These are phyloP conservation scores for Eulimnadia texana DNA, from an alignment of 1,140 invertebrate genomes.

Conservation along the genomic window DNA sequence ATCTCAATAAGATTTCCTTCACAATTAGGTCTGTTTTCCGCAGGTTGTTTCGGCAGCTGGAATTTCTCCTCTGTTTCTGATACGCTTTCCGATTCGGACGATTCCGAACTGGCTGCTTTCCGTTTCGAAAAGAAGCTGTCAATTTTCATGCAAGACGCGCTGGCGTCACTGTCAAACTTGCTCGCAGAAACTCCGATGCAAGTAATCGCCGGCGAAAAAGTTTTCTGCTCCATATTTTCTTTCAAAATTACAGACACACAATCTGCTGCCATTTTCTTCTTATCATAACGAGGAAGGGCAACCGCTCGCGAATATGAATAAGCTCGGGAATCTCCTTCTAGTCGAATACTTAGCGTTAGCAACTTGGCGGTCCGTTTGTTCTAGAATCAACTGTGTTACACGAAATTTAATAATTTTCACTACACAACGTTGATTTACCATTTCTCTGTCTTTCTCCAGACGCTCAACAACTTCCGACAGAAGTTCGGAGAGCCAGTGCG, in stretches of 20 bases:
- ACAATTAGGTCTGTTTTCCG: background rate
- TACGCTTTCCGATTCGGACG: background rate
- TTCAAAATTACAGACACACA: constrained; percentile 40
- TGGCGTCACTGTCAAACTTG: constrained; percentile 54
- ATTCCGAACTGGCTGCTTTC: constrained; percentile 3
- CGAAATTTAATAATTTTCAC: background rate
- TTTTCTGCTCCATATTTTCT: constrained; percentile 20
- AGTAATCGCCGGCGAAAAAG: constrained; percentile 35
- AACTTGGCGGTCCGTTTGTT: constrained; percentile 25
- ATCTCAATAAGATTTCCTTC: constrained; percentile 15
- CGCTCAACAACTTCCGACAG: constrained; percentile 68
- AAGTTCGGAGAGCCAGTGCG: constrained; percentile 66
- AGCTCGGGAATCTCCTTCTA: constrained; percentile 21
- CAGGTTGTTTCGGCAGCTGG: background rate
- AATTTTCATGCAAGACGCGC: constrained; percentile 26
- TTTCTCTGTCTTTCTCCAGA: constrained; percentile 53
- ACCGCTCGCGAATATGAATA: constrained; percentile 26
- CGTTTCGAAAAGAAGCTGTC: constrained; percentile 23
- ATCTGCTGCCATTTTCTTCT: constrained; percentile 37
- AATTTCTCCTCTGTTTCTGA: background rate
- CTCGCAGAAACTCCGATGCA: constrained; percentile 58
- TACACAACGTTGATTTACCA: constrained; percentile 21
- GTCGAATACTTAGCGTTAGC: constrained; percentile 27
- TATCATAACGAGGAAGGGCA: constrained; percentile 27
- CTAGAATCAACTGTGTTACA: background rate